Base-by-base conservation (phyloP, 1,140 invertebrate species). In the Gonioctena quinquepunctata region DNA sequence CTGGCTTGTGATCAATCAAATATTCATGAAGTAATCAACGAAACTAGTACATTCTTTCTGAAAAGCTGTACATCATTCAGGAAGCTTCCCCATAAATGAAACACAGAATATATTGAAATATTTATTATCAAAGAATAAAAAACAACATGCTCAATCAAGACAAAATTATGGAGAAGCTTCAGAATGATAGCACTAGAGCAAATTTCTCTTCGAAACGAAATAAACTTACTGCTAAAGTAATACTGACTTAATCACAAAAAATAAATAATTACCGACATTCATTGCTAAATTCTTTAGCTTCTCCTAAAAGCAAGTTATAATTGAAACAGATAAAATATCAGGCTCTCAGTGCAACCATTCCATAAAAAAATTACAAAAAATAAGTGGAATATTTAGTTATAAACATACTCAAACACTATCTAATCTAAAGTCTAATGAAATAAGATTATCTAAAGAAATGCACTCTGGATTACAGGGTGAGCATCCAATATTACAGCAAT, bases 121-220 rank as follows among this genome's bases (percentile, higher is more conserved):
- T 73, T 76, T 72, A 75, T 75, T 73, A 57, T 49, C 26, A 23
- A 60, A 56, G 21, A 60, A 23, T 19, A 66, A 68, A 68, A 67
- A 26, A 60, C 60, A 63, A 48, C 28, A 68, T 27, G 22, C 33
- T 70, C 66, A 69, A 76, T 50, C 63, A 26, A 69, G 68, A 74
- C 71, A 77, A 72, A 71, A 54, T 66, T 77, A 80, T 76, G 77
- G 79, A 80, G 79, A 81, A 81, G 78, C 80, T 78, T 77, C 66
- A 71, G 79, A 81, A 80, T 77, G 76, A 78, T 70, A 79, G 77
- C 77, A 77, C 72, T 60, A 76, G 74, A 77, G 76, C 68, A 76
- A 49, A 67, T 42, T 65, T 65, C 65, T 49, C 50, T 61, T 23
- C 48, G 18, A 68, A 67, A 28, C 19, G 52, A 66, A 69, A 54